Conservation (phyloP, 1,140 invertebrate genomes). For the Drosophila jambulina region DNA sequence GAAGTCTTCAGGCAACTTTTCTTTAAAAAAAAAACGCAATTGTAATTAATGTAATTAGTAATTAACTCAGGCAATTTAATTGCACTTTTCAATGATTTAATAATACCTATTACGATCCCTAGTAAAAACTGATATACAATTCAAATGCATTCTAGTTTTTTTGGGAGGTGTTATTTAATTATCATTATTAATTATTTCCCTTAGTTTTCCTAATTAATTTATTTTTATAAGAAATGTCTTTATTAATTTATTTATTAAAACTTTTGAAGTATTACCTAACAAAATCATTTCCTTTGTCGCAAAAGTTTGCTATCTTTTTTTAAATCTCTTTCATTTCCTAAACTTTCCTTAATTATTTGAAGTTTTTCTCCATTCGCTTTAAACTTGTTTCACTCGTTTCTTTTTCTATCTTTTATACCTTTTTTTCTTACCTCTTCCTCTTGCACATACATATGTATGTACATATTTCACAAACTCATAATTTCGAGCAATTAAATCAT, state of each 20-base stretch:
- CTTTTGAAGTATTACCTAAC: background rate
- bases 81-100: background rate
- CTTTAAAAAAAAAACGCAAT: too few species aligned
- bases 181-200: background rate
- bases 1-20: too few species aligned
- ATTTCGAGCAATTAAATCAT: constrained; percentile 72
- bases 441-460: constrained; percentile 1
- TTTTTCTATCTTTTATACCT: constrained; percentile 1
- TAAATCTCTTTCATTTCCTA: background rate
- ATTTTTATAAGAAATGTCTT: background rate
- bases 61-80: background rate
- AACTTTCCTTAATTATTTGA: constrained; percentile 8
- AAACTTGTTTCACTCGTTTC: constrained; percentile 1
- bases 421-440: constrained; percentile 17
- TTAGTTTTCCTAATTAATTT: background rate
- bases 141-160: background rate
- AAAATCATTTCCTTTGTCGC: background rate
- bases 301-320: background rate
- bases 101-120: background rate
- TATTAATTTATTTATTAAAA: background rate
- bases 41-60: background rate
- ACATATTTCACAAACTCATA: constrained; percentile 61
- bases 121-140: background rate
- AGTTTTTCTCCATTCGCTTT: background rate
- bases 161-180: too few species aligned